Evolutionary conservation across 1,140 invertebrate genomes (phyloP).

Genomic region (Hylyphantes graminicola): DNA sequence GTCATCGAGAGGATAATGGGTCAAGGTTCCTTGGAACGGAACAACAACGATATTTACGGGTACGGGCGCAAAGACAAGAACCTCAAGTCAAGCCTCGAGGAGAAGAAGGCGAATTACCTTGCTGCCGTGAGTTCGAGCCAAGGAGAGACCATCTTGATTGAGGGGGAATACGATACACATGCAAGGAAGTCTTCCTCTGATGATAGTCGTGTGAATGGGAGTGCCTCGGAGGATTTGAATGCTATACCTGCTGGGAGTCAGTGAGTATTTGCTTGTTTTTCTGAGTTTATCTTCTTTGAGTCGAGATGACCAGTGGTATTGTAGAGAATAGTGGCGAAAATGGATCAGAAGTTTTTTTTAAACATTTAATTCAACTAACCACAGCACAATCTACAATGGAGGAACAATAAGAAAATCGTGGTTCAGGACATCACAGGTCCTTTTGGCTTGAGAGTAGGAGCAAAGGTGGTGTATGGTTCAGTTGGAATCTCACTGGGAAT

Average conservation of each 20-base stretch:
- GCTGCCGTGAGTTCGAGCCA: constrained; percentile 8
- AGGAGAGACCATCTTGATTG: constrained; percentile 35
- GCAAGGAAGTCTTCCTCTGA: not conserved
- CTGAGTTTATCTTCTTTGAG: not conserved
- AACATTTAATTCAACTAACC: too few relatives aligned
- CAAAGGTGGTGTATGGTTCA: too few relatives aligned
- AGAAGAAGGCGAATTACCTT: constrained; percentile 1
- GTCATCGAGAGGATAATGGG: constrained; percentile 52
- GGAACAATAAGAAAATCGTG: too few relatives aligned
- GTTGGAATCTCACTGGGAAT: too few relatives aligned
- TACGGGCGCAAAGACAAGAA: constrained; percentile 1
- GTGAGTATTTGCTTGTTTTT: constrained; percentile 32
- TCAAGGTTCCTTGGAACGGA: not conserved
- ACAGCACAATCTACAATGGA: too few relatives aligned
- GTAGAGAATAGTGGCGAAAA: too few relatives aligned
- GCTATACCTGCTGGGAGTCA: constrained; percentile 49
- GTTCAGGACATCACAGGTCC: too few relatives aligned
- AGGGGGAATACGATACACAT: constrained; percentile 44
- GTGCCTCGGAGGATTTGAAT: constrained; percentile 3
- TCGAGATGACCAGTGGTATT: too few relatives aligned
- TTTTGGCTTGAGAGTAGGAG: too few relatives aligned
- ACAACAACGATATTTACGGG: not conserved
- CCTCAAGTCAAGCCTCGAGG: not conserved
- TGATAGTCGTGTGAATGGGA: constrained; percentile 13
- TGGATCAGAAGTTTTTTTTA: too few relatives aligned